Evolutionary conservation across 2,797 vertebrate species (phyloP).

Genomic region (Chelmon rostratus): DNA sequence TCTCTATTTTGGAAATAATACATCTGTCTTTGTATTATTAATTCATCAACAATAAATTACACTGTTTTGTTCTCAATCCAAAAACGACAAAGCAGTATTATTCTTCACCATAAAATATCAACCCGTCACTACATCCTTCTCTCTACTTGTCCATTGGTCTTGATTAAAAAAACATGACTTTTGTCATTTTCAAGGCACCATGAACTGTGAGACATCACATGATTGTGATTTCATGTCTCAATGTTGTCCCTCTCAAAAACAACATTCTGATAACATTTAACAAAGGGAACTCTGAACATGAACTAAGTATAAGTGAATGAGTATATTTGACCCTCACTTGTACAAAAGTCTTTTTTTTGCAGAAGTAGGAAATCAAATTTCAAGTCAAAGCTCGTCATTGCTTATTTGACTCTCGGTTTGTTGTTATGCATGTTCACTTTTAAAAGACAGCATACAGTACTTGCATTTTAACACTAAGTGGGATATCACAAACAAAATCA

Average conservation of each 20-base stretch:
- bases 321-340: not conserved
- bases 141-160: not conserved
- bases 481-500: too few relatives aligned
- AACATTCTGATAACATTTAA: not conserved
- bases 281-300: not conserved
- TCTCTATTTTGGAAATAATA: slow-evolving; percentile 5
- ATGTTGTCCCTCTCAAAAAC: not conserved
- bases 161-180: slow-evolving; percentile 21
- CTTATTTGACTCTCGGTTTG: not conserved
- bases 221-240: not conserved
- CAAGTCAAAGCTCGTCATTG: not conserved
- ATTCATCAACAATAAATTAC: slow-evolving; percentile 7
- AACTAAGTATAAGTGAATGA: not conserved
- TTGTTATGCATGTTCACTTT: not conserved
- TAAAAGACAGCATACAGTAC: too few relatives aligned
- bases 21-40: not conserved
- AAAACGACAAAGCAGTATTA: slow-evolving; percentile 8
- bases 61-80: not conserved
- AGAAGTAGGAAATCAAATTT: not conserved
- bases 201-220: not conserved
- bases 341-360: not conserved
- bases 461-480: not conserved
- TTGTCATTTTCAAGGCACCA: not conserved
- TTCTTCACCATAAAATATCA: slow-evolving; percentile 18
- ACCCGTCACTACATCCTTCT: not conserved